Conservation (phyloP, 2,797 vertebrate species). For the Poecilia velifera region DNA sequence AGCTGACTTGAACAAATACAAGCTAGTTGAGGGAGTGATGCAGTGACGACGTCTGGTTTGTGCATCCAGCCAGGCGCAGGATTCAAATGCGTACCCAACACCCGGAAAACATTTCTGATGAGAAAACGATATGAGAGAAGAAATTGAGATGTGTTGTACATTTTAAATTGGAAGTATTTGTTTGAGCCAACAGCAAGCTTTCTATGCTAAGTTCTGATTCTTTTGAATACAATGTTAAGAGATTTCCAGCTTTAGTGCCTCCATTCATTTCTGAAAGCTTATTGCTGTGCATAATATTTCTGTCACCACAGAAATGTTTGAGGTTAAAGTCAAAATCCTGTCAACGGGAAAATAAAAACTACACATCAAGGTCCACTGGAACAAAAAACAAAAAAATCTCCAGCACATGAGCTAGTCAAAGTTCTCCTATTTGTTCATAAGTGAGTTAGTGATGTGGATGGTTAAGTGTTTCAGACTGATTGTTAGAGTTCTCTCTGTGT, state of each 20-base stretch:
- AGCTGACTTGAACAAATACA: not conserved
- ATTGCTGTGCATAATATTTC: not conserved
- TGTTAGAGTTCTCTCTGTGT: not conserved
- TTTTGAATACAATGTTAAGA: not conserved
- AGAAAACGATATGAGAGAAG: not conserved
- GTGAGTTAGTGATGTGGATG: not conserved
- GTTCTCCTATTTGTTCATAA: not conserved
- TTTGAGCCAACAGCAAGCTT: not conserved
- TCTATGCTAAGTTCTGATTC: not conserved
- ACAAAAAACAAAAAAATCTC: not conserved
- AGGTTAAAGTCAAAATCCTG: not conserved
- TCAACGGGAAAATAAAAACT: not conserved
- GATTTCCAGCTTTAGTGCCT: not conserved
- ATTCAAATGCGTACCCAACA: not conserved
- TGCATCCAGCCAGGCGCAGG: not conserved
- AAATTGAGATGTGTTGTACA: not conserved
- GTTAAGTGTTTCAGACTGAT: not conserved
- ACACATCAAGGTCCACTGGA: not conserved
- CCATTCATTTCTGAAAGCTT: not conserved
- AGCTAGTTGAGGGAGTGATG: not conserved
- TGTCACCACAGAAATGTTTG: not conserved
- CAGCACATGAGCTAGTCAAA: not conserved
- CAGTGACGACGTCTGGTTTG: not conserved
- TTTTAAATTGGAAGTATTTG: not conserved
- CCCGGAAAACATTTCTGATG: not conserved